These are phyloP conservation scores for Bergia puertoricense DNA, from an alignment of 92 coral and sea anemone genomes.

Conservation along the genomic window DNA sequence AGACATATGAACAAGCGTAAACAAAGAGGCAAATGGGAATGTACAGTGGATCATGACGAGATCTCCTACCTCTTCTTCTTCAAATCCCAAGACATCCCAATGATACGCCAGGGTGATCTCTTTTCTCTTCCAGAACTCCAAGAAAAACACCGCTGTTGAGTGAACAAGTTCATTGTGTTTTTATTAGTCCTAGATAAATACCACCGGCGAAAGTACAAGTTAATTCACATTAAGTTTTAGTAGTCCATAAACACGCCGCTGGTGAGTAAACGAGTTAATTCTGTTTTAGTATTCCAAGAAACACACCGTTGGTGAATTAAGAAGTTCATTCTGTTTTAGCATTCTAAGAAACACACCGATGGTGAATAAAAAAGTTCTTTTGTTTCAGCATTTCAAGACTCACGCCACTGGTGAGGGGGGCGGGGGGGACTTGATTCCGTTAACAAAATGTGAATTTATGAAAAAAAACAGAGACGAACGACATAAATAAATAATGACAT, in stretches of 20 bases:
- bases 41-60: background rate
- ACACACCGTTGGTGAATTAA: conserved; percentile 64
- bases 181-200: background rate
- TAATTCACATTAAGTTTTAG: background rate
- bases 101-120: conserved; percentile 95
- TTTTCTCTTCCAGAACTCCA: conserved; percentile 97
- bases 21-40: background rate
- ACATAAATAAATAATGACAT: too few species aligned
- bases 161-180: background rate
- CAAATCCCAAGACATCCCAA: conserved; percentile 99
- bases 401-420: conserved; percentile 32
- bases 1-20: background rate
- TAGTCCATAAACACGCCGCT: conserved; percentile 76
- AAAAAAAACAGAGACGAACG: too few species aligned
- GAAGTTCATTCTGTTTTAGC: conserved; percentile 74
- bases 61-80: conserved; percentile 84
- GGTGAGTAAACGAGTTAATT: conserved; percentile 3
- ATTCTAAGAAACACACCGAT: conserved; percentile 94
- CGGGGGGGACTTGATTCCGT: too few species aligned
- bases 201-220: conserved; percentile 42
- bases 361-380: background rate
- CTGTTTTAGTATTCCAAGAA: conserved; percentile 96
- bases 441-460: too few species aligned
- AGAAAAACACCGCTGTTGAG: conserved; percentile 81
- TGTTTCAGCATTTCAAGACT: background rate